Evolutionary conservation across 2,888 invertebrate species (phyloP).

Genomic region (Meghimatium bilineatum): DNA sequence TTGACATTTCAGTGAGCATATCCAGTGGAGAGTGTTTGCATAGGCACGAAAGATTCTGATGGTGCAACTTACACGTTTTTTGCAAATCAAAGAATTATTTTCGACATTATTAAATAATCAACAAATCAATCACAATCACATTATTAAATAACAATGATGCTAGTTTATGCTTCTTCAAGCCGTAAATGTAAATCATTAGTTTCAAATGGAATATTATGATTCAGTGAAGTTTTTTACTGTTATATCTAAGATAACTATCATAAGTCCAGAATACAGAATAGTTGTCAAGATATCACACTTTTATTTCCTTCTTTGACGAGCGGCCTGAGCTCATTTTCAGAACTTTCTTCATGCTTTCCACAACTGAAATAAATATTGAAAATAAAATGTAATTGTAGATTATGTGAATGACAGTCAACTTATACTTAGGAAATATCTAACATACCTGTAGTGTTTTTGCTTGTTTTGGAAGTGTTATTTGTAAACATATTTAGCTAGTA

Average conservation of each 20-base stretch:
- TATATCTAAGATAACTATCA: not conserved
- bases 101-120: no score
- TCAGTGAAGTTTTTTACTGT: not conserved
- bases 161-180: not conserved
- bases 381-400: not conserved
- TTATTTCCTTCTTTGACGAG: not conserved
- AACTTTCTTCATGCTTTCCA: conserved; percentile 43
- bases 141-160: not conserved
- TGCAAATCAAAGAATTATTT: not conserved
- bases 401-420: not conserved
- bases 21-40: not conserved
- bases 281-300: not conserved
- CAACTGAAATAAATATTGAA: conserved; percentile 13
- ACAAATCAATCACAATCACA: not conserved
- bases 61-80: not conserved
- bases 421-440: not conserved
- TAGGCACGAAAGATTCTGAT: not conserved
- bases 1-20: not conserved
- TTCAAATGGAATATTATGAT: not conserved
- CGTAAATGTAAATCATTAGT: not conserved
- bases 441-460: not conserved
- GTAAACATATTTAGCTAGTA: not conserved
- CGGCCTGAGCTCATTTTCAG: conserved; percentile 2
- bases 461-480: not conserved
- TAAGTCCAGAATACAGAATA: not conserved